Percentiles rank a stretch among this genome's conserved stretches.
phyloP scores from a whole-genome alignment of 2,888 invertebrate genomes.

The Graphium colonna region DNA sequence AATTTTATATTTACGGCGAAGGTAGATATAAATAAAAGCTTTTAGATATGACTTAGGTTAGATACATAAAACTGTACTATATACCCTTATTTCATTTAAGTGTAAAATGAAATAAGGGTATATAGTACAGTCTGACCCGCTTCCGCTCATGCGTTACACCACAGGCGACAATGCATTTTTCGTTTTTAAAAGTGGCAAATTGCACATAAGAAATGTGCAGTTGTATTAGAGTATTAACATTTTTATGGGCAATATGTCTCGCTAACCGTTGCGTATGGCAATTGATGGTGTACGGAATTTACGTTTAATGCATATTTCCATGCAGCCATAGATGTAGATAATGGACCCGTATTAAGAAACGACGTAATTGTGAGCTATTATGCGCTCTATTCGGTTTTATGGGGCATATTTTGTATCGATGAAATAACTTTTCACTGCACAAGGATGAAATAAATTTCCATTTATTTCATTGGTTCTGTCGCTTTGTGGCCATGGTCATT shows the following conservation, averaged over 20 bases:
- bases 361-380: conserved; percentile 5
- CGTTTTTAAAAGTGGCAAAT: conserved; percentile 73
- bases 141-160: conserved; percentile 28
- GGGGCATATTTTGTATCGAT: background rate
- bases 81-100: too few species aligned
- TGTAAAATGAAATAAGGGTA: too few species aligned
- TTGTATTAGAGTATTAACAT: conserved; percentile 76
- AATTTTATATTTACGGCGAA: too few species aligned
- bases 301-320: conserved; percentile 54
- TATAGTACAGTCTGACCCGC: too few species aligned
- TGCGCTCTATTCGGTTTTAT: conserved; percentile 3
- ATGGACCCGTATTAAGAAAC: conserved; percentile 36
- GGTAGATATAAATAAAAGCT: too few species aligned
- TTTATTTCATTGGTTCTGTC: too few species aligned
- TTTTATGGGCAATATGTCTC: conserved; percentile 73
- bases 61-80: too few species aligned
- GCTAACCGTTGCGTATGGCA: conserved; percentile 53
- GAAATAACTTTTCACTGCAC: background rate
- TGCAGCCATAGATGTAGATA: conserved; percentile 39
- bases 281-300: conserved; percentile 64
- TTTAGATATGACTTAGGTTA: too few species aligned
- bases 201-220: conserved; percentile 74
- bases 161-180: conserved; percentile 50
- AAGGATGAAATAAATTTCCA: too few species aligned
- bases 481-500: too few species aligned